These are phyloP conservation scores for Xanthostigma xanthostigma DNA, from an alignment of 2,888 invertebrate genomes.

Conservation along the genomic window DNA sequence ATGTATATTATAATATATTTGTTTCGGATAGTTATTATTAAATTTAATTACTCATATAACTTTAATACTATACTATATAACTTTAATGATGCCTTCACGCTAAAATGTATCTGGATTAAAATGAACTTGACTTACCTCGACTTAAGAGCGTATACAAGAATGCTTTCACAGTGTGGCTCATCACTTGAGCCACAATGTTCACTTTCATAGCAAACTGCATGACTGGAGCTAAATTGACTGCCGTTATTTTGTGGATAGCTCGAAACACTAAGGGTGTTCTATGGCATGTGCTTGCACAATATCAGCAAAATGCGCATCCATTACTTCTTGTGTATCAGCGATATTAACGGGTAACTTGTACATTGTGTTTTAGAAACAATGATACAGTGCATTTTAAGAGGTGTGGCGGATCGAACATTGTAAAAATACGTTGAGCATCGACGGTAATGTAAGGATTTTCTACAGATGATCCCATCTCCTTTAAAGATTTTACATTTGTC, in stretches of 20 bases:
- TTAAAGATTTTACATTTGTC: constrained; percentile 11
- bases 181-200: constrained; percentile 13
- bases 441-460: background rate
- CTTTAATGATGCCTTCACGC: no score
- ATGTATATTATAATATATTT: no score
- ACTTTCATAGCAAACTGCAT: constrained; percentile 15
- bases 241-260: constrained; percentile 9
- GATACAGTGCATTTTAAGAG: constrained; percentile 9
- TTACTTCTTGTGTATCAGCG: background rate
- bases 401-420: constrained; percentile 10
- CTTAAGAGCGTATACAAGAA: constrained; percentile 9
- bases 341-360: constrained; percentile 5
- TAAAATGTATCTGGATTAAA: no score
- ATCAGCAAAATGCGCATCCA: constrained; percentile 7
- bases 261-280: constrained; percentile 9
- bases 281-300: constrained; percentile 7
- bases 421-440: constrained; percentile 4
- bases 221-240: constrained; percentile 11
- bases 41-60: no score
- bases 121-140: constrained; percentile 7
- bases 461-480: constrained; percentile 2
- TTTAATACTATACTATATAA: no score
- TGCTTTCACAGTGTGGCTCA: constrained; percentile 11
- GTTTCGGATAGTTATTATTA: no score
- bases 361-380: constrained; percentile 11